Evolutionary conservation across 2,888 invertebrate species (phyloP).

Genomic region (Cantharis rustica): DNA sequence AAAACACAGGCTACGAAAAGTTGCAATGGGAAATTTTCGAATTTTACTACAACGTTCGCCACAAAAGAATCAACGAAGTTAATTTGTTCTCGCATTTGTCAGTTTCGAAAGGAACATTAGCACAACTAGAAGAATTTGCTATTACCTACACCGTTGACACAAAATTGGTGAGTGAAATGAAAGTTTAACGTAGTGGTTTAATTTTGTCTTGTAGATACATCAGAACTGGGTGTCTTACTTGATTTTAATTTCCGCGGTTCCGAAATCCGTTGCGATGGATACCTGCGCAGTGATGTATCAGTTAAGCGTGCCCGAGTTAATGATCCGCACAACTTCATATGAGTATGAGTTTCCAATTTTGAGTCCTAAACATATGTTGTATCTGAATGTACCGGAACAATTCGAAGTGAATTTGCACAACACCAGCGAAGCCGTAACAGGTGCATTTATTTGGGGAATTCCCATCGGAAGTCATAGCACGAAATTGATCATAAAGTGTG

Average conservation of each 20-base stretch:
- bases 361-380: constrained; percentile 45
- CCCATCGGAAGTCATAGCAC: constrained; percentile 45
- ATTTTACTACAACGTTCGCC: constrained; percentile 37
- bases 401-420: constrained; percentile 43
- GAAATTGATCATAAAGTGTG: neutral
- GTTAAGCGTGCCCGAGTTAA: constrained; percentile 40
- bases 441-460: constrained; percentile 28
- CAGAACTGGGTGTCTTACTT: constrained; percentile 34
- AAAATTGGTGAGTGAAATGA: neutral
- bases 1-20: constrained; percentile 35
- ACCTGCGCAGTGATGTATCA: constrained; percentile 45
- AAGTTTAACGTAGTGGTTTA: neutral
- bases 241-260: constrained; percentile 23
- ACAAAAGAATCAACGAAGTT: neutral
- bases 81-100: constrained; percentile 6
- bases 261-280: constrained; percentile 15
- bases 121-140: neutral
- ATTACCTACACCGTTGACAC: neutral
- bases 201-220: constrained; percentile 12
- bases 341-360: constrained; percentile 42
- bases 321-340: constrained; percentile 40
- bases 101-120: neutral
- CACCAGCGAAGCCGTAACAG: constrained; percentile 39
- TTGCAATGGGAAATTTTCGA: constrained; percentile 45
- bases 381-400: constrained; percentile 42